Evolutionary conservation across 2,797 vertebrate genomes (phyloP).

Genomic region (Hippoglossus hippoglossus): DNA sequence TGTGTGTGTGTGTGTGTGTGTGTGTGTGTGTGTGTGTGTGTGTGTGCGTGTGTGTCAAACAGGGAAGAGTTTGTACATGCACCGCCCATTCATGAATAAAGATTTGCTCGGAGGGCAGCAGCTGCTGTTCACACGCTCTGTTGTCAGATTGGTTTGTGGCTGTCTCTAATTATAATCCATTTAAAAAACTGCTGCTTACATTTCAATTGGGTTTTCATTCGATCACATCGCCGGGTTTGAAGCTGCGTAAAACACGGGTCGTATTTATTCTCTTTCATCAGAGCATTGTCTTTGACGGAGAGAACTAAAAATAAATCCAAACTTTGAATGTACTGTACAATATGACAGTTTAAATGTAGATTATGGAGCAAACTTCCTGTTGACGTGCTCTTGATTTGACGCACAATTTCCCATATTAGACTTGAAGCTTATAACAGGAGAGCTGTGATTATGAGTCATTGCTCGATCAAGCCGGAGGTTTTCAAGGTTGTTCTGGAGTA

Average conservation of each 20-base stretch:
- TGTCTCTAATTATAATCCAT: constrained; percentile 69
- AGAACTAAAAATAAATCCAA: constrained; percentile 9
- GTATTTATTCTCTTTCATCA: constrained; percentile 30
- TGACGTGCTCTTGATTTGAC: background rate
- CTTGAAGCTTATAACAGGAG: background rate
- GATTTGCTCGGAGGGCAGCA: constrained; percentile 68
- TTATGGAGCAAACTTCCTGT: background rate
- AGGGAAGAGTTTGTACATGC: constrained; percentile 29
- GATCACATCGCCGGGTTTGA: constrained; percentile 36
- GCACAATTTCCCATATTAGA: background rate
- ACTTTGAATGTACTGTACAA: background rate
- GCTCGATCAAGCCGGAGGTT: background rate
- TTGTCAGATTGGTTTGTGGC: constrained; percentile 62
- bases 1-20: constrained; percentile 14
- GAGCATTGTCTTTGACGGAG: constrained; percentile 7
- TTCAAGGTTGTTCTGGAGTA: constrained; percentile 13
- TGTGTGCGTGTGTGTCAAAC: constrained; percentile 8
- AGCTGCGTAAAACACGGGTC: constrained; percentile 17
- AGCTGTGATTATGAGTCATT: constrained; percentile 20
- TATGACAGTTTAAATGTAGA: background rate
- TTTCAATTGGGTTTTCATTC: constrained; percentile 47
- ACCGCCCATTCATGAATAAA: constrained; percentile 67
- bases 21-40: constrained; percentile 4
- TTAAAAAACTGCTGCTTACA: constrained; percentile 49
- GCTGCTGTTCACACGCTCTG: constrained; percentile 68